Evolutionary conservation across 2,888 invertebrate genomes (phyloP), one percentile per base, ranked within the genome.

Genomic region (Drosophila nr. perissopoda): DNA sequence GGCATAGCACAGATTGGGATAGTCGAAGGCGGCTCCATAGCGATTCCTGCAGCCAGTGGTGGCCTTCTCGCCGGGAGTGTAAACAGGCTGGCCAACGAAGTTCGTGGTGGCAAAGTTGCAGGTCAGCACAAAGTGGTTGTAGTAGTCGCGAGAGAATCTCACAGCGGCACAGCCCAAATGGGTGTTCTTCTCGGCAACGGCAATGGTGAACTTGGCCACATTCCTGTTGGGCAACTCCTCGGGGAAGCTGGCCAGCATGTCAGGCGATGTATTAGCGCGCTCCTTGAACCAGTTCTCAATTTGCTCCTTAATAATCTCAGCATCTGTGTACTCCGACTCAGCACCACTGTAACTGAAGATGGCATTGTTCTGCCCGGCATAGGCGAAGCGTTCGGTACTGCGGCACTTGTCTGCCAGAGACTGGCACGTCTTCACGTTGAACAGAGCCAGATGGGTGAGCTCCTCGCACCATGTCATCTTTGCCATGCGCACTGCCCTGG

Each of bases 401-500:
- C 82, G 84, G 46, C 83, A 84, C 49, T 82, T 82, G 34, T 83
- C 83, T 13, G 79, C 69, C 56, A 76, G 18, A 29, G 83, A 84
- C 25, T 70, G 67, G 49, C 87, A 87, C 7, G 83, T 84, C 63
- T 82, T 82, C 13, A 82, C 87, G 69, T 86, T 86, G 6, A 70
- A 56, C 0, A 69, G 46, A 0, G 87, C 87, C 67, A 87, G 46
- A 25, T 74, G 60, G 18, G 82, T 58, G 7, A 87, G 77, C 56
- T 87, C 87, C 31, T 80, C 74, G 54, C 80, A 79, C 86, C 87
- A 87, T 2, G 69, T 56, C 81, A 87, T 87, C 62, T 86, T 83
- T 16, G 87, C 86, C 86, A 87, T 87, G 11, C 86, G 84, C 0
- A 56, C 60, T 4, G 83, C 83, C 36, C 74, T 83, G 7, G 83